Conservation (phyloP, 1,140 invertebrate genomes). For the Cecropterus lyciades region DNA sequence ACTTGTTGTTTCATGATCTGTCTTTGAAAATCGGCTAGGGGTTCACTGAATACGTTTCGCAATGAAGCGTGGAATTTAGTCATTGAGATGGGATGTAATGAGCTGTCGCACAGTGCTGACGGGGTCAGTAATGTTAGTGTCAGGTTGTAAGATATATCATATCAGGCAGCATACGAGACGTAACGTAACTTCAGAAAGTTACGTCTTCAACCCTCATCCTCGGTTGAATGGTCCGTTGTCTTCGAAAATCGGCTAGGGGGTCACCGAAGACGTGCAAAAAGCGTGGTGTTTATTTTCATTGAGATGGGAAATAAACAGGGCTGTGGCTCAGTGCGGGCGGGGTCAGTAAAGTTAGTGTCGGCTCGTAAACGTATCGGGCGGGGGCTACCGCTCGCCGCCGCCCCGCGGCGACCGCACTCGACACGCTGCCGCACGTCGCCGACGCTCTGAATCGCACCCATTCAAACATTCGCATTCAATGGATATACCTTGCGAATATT, state of each 20-base stretch:
- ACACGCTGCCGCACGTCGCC: conserved; percentile 80
- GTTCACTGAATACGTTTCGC: neutral
- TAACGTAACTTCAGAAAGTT: too few species aligned
- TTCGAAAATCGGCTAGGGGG: neutral
- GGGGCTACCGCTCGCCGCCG: conserved; percentile 66
- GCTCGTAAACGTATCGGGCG: conserved; percentile 81
- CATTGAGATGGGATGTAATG: conserved; percentile 75
- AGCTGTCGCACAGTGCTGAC: conserved; percentile 67
- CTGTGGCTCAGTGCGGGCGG: conserved; percentile 69
- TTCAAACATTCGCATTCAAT: conserved; percentile 66
- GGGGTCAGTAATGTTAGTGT: conserved; percentile 80
- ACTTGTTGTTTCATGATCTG: neutral
- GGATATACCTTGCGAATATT: conserved; percentile 63
- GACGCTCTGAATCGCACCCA: conserved; percentile 78
- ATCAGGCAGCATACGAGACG: too few species aligned
- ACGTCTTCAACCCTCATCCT: too few species aligned
- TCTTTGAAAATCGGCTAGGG: neutral
- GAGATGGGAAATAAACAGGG: conserved; percentile 73
- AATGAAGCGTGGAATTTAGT: conserved; percentile 63
- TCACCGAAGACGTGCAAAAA: conserved; percentile 35
- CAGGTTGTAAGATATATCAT: conserved; percentile 81
- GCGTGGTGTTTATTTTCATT: conserved; percentile 72
- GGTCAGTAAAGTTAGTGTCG: conserved; percentile 81
- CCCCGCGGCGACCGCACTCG: conserved; percentile 81
- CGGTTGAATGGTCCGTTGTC: neutral